These are phyloP conservation scores for Bergia sp. DNA, from an alignment of 92 coral and sea anemone species.

Conservation along the genomic window DNA sequence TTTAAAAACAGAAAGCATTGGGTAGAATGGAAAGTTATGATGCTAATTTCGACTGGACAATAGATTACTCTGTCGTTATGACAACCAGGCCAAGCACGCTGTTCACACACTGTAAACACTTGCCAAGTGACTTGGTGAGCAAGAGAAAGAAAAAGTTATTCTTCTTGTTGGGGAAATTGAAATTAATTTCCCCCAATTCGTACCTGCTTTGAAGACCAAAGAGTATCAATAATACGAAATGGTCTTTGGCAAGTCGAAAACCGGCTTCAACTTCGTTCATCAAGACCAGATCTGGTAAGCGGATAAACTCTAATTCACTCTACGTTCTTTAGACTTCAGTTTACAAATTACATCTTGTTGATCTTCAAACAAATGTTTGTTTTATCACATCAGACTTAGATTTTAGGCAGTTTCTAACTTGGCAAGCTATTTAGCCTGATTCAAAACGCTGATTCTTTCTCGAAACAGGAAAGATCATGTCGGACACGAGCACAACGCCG, in stretches of 20 bases:
- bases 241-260: slow-evolving; percentile 86
- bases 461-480: slow-evolving; percentile 91
- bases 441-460: not conserved
- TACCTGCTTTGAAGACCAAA: not conserved
- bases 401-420: not conserved
- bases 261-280: slow-evolving; percentile 88
- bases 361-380: not conserved
- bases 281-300: slow-evolving; percentile 98
- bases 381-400: not conserved
- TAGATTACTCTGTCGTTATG: slow-evolving; percentile 2
- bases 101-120: slow-evolving; percentile 4
- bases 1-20: too few relatives aligned
- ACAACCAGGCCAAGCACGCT: slow-evolving; percentile 11
- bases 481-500: slow-evolving; percentile 89
- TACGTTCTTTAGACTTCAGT: not conserved
- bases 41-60: too few relatives aligned
- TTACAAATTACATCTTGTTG: slow-evolving; percentile 6
- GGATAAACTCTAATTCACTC: not conserved
- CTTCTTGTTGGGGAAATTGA: slow-evolving; percentile 24
- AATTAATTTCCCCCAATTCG: slow-evolving; percentile 24
- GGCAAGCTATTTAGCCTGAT: not conserved
- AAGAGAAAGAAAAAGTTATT: slow-evolving; percentile 30
- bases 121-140: not conserved
- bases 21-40: too few relatives aligned
- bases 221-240: slow-evolving; percentile 46